Evolutionary conservation across 2,888 invertebrate species (phyloP), one percentile per base, ranked within the genome.

Genomic region (Drosophila affinis): DNA sequence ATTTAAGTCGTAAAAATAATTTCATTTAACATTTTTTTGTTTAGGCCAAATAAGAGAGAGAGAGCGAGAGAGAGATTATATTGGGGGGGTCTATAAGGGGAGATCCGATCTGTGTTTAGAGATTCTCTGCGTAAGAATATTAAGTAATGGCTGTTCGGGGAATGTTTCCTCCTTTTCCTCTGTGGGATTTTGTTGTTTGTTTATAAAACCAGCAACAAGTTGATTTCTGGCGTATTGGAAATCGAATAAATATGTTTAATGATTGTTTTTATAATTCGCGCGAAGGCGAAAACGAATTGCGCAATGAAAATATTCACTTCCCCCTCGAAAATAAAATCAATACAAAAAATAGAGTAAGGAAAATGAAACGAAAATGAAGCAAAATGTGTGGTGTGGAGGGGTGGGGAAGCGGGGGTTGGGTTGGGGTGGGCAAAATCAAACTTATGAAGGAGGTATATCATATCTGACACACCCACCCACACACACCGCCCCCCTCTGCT

Each of bases 141-240:
- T 81, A 84, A 81, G 82, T 84, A 84, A 84, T 49, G 53, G 53
- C 12, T 57, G 29, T 68, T 46, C 18, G 49, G 53, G 24, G 62
- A 54, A 60, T 79, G 78, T 80, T 69, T n/a, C n/a, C 68, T 21
- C 29, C 27, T 6, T 6, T 27, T 6, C 27, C 27, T 27, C 27
- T 27, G 27, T 9, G 29, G 29, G 29, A 29, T 10, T 29, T 17
- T 32, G 17, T 27, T 79, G 81, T 86, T 86, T 86, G 84, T 82
- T 82, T 82, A 87, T 77, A 51, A 62, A 62, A 47, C 63, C 70
- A 70, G 78, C 87, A 83, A 83, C 81, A 86, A 83, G 84, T 86
- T 81, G 81, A 86, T 75, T 56, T 62, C 54, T 75, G 54, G 32
- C 17, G 9, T 21, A 48, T 47, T 45, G 73, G 74, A 44, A 55